phyloP scores from a whole-genome alignment of 1,140 invertebrate genomes.

The Portunus trituberculatus region DNA sequence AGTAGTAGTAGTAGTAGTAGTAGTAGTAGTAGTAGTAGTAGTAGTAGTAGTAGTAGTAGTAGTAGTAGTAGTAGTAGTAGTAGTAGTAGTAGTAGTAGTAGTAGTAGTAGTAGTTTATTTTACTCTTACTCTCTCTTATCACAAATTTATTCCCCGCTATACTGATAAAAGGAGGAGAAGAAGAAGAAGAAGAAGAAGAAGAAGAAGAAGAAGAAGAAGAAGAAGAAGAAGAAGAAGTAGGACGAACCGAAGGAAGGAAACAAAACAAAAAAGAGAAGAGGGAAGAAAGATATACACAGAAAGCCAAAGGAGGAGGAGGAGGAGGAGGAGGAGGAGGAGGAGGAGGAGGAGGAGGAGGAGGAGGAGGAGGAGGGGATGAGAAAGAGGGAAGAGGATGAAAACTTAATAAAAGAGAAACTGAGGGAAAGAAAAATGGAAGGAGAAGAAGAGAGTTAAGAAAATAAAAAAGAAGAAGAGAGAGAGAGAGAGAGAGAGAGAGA shows the following conservation, averaged over 20 bases:
- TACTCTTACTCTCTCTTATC: neutral
- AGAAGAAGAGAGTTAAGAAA: too few species aligned
- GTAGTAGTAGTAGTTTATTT: neutral
- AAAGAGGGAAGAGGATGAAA: neutral
- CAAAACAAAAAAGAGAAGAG: neutral
- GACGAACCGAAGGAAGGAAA: neutral
- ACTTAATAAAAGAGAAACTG: neutral
- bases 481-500: neutral
- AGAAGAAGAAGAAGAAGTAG: neutral
- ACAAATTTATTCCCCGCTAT: neutral
- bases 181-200: neutral
- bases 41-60: constrained; percentile 16
- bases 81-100: constrained; percentile 17
- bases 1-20: neutral
- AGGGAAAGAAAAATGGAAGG: neutral
- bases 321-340: neutral
- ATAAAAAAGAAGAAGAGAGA: too few species aligned
- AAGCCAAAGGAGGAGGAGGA: neutral
- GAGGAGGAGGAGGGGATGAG: neutral
- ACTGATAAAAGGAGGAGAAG: neutral
- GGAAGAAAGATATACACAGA: neutral
- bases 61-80: constrained; percentile 16
- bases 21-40: neutral
- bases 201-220: neutral
- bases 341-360: neutral